phyloP scores from a whole-genome alignment of 2,797 vertebrate genomes.

The Falco cherrug region DNA sequence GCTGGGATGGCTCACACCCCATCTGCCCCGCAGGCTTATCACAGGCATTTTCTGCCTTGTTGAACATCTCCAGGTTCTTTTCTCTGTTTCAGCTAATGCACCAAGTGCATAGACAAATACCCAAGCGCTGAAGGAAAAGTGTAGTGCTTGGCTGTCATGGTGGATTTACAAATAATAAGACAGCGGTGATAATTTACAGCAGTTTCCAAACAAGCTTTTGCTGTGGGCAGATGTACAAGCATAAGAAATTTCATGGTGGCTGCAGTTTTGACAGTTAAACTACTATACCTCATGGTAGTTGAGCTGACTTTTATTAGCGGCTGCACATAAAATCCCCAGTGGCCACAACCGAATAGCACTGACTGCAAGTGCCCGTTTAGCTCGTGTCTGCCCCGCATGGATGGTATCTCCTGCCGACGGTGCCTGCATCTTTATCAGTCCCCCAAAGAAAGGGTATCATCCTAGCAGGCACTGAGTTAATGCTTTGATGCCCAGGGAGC shows the following conservation, averaged over 20 bases:
- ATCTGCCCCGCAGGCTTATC: neutral
- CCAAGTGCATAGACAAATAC: neutral
- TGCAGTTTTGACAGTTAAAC: neutral
- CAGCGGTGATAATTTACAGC: neutral
- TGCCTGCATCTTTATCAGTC: neutral
- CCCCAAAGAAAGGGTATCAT: neutral
- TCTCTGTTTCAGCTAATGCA: neutral
- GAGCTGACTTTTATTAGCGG: neutral
- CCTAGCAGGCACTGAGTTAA: neutral
- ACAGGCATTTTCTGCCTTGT: neutral
- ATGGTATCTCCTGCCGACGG: neutral
- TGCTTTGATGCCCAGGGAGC: neutral
- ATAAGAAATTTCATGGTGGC: neutral
- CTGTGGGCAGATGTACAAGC: slow-evolving; percentile 31
- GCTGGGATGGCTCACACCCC: neutral
- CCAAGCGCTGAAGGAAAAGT: neutral
- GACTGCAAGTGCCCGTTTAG: neutral
- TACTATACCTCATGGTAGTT: neutral
- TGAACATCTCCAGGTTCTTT: neutral
- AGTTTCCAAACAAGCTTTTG: slow-evolving; percentile 10
- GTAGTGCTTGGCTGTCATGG: neutral
- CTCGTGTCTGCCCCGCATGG: neutral
- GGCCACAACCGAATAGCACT: neutral
- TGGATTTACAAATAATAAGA: neutral
- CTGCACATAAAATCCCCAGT: neutral